A percentile compares a stretch with the other conserved stretches of the same genome.
Evolutionary conservation across 2,113 vertebrate genomes (phyloP).

Genomic region (Carassius gibelio): DNA sequence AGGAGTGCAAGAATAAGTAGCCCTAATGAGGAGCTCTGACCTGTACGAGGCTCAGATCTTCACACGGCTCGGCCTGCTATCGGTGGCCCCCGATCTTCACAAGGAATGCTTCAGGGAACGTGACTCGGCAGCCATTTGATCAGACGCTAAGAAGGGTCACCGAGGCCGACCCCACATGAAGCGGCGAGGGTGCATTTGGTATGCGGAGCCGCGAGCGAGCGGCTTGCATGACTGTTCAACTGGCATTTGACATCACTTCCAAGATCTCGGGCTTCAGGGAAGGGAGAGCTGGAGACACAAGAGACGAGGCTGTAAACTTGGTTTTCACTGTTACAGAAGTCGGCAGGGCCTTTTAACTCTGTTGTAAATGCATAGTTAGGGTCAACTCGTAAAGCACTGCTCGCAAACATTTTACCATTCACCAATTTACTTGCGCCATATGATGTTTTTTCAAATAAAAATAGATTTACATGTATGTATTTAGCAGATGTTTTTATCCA

Average conservation of each 20-base stretch:
- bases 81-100: neutral
- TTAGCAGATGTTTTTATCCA: too few relatives aligned
- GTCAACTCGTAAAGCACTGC: neutral
- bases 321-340: neutral
- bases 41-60: conserved; percentile 28
- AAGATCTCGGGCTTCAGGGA: conserved; percentile 51
- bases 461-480: too few relatives aligned
- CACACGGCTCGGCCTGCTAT: neutral
- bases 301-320: neutral
- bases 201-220: conserved; percentile 54
- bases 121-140: conserved; percentile 21
- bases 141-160: neutral
- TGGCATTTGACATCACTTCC: conserved; percentile 61
- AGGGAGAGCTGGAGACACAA: neutral
- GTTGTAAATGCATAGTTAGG: neutral
- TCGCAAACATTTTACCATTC: neutral
- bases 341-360: neutral
- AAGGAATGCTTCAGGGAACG: neutral
- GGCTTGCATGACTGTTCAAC: conserved; percentile 54
- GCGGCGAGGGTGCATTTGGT: conserved; percentile 45
- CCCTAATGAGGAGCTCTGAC: conserved; percentile 23
- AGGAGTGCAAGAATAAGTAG: conserved; percentile 28
- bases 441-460: neutral
- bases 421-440: too few relatives aligned
- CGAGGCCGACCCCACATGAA: neutral